Evolutionary conservation across 2,113 vertebrate genomes (phyloP), one percentile per base, ranked within the genome.

Genomic region (Macrotus californicus): DNA sequence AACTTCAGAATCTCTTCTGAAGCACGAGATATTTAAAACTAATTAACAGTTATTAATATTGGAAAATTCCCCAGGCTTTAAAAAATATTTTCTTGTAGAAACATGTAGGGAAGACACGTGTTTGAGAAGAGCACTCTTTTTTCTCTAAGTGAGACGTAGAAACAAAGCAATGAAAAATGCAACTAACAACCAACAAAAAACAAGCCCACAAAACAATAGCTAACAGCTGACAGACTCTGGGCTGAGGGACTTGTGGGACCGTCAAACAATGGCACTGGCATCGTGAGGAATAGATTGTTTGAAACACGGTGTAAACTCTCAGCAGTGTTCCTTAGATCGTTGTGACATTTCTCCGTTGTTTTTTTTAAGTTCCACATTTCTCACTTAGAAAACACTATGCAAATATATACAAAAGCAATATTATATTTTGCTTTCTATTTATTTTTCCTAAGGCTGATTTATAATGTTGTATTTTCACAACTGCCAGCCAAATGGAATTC

Each of bases 21-120:
- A 73, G 34, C 43, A 54, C 77, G 70, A 87, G 46, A 86, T 48
- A 87, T 86, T 96, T 92, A 81, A 69, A 94, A 80, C 81, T 93
- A 94, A 92, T 85, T 85, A 97, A 87, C n/a, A 92, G 67, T 87
- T 94, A 61, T 52, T 92, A 88, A 80, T 72, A 81, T 39, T 76
- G 69, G 22, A 92, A 96, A 95, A 81, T 70, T 80, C 39, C 34
- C n/a, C 34, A 96, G 26, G 29, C 73, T 79, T 81, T 88, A 88
- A 94, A 90, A 41, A 70, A 6, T 43, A 29, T 86, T 77, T 84
- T n/a, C 81, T 90, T 67, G 11, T 52, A 76, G 66, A 95, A 89
- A 95, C 59, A 59, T 36, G 34, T 24, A 88, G 54, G 66, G 18
- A 93, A 79, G 64, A 91, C 29, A 66, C 0, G 29, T 36, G 13